These are phyloP conservation scores for Monodelphis domestica DNA, from an alignment of 2,797 vertebrate genomes.

Conservation along the genomic window DNA sequence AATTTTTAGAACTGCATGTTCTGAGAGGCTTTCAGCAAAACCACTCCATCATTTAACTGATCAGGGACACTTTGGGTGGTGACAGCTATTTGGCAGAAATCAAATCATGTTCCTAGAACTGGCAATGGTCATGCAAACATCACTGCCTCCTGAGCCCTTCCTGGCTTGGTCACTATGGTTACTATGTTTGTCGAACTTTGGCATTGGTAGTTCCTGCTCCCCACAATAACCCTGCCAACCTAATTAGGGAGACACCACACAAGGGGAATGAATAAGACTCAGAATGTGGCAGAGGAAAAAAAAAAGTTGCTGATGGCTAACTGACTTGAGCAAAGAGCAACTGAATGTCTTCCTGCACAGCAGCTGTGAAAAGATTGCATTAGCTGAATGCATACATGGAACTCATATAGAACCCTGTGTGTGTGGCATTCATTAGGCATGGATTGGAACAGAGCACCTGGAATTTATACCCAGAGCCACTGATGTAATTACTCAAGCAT, in stretches of 20 bases:
- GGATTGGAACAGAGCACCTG: neutral
- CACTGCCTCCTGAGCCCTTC: slow-evolving; percentile 40
- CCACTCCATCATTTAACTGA: slow-evolving; percentile 68
- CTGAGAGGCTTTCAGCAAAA: slow-evolving; percentile 43
- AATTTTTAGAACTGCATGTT: neutral
- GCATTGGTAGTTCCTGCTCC: slow-evolving; percentile 58
- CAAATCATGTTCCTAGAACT: slow-evolving; percentile 47
- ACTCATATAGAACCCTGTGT: neutral
- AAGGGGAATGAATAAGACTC: neutral
- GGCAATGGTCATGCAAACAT: slow-evolving; percentile 76
- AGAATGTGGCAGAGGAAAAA: neutral
- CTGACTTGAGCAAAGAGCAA: neutral
- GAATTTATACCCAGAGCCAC: neutral
- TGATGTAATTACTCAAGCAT: neutral
- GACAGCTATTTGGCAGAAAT: slow-evolving; percentile 69
- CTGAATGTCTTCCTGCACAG: neutral
- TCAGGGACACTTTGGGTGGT: slow-evolving; percentile 60
- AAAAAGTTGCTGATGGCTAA: neutral
- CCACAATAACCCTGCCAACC: slow-evolving; percentile 71
- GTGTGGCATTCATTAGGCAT: neutral
- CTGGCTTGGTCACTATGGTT: slow-evolving; percentile 72
- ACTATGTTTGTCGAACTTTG: slow-evolving; percentile 73
- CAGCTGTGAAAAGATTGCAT: neutral
- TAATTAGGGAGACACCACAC: slow-evolving; percentile 48
- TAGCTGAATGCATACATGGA: neutral